phyloP scores from a whole-genome alignment of 2,797 vertebrate species.

The Gephyroberyx darwinii region DNA sequence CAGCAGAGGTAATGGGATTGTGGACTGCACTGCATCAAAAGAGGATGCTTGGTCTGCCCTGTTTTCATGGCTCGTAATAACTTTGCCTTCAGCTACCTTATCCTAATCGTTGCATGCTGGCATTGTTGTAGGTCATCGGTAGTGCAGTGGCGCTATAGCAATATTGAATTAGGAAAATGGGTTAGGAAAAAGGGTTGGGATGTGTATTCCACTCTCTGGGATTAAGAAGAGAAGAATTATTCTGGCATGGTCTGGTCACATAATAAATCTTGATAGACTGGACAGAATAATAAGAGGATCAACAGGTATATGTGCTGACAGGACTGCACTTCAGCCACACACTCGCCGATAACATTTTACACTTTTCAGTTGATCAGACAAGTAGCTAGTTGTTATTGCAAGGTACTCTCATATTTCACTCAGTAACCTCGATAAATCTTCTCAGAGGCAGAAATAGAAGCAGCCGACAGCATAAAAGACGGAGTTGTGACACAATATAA shows the following conservation, averaged over 20 bases:
- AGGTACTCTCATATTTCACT: slow-evolving; percentile 51
- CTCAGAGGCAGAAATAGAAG: slow-evolving; percentile 11
- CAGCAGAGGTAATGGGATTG: slow-evolving; percentile 46
- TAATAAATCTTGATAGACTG: slow-evolving; percentile 28
- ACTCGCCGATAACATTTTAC: slow-evolving; percentile 34
- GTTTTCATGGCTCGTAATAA: slow-evolving; percentile 29
- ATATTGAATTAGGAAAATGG: slow-evolving; percentile 10
- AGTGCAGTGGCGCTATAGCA: not conserved
- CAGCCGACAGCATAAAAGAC: slow-evolving; percentile 62
- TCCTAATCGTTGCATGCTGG: not conserved
- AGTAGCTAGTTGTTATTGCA: slow-evolving; percentile 38
- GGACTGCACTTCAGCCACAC: slow-evolving; percentile 4
- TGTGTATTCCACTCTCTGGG: slow-evolving; percentile 11
- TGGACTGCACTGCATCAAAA: slow-evolving; percentile 33
- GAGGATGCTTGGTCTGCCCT: slow-evolving; percentile 36
- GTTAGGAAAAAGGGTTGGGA: not conserved
- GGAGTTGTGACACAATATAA: slow-evolving; percentile 61
- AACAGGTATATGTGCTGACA: slow-evolving; percentile 22
- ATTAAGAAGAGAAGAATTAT: not conserved
- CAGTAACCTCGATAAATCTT: slow-evolving; percentile 5
- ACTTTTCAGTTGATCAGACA: slow-evolving; percentile 53
- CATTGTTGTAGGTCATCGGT: not conserved
- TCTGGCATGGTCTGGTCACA: not conserved
- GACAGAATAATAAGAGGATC: slow-evolving; percentile 15
- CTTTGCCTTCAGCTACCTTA: slow-evolving; percentile 8